A percentile compares a stretch with the other conserved stretches of the same genome.
Conservation (phyloP, 2,797 vertebrate species). For the Sarcophilus harrisii region DNA sequence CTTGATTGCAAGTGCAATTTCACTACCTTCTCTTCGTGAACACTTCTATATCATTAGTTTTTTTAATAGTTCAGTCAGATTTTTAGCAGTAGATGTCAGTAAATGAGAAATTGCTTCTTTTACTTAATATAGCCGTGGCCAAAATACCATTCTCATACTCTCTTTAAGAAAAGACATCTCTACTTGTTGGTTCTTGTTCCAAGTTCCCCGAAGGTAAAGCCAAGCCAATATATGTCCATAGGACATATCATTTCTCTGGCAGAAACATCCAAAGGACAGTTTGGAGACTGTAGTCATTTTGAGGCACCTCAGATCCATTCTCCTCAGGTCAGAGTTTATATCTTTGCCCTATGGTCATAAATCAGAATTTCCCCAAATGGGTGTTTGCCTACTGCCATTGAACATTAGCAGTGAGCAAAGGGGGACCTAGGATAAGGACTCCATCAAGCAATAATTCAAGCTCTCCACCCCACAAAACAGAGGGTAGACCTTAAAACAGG, state of each 20-base stretch:
- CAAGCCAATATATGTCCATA: constrained; percentile 7
- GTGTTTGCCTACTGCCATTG: background rate
- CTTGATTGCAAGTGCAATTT: background rate
- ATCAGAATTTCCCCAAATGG: background rate
- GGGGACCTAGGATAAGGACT: background rate
- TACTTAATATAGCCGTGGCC: background rate
- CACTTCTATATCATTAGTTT: background rate
- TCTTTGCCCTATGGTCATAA: background rate
- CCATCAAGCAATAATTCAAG: constrained; percentile 17
- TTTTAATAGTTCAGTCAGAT: background rate
- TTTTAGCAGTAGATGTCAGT: background rate
- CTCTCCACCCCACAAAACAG: background rate
- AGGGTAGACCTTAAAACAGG: constrained; percentile 59
- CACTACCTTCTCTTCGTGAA: background rate
- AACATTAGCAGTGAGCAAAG: background rate
- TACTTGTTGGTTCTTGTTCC: constrained; percentile 13
- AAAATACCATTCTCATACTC: background rate
- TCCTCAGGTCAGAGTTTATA: constrained; percentile 49
- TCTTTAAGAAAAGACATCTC: constrained; percentile 13
- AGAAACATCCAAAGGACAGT: constrained; percentile 60
- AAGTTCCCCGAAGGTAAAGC: constrained; percentile 59
- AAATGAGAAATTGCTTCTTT: background rate
- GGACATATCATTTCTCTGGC: constrained; percentile 63
- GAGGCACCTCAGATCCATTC: constrained; percentile 72
- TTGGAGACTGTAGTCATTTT: constrained; percentile 62